Evolutionary conservation across 1,140 invertebrate species (phyloP).

Genomic region (Dufourea novaeangliae): DNA sequence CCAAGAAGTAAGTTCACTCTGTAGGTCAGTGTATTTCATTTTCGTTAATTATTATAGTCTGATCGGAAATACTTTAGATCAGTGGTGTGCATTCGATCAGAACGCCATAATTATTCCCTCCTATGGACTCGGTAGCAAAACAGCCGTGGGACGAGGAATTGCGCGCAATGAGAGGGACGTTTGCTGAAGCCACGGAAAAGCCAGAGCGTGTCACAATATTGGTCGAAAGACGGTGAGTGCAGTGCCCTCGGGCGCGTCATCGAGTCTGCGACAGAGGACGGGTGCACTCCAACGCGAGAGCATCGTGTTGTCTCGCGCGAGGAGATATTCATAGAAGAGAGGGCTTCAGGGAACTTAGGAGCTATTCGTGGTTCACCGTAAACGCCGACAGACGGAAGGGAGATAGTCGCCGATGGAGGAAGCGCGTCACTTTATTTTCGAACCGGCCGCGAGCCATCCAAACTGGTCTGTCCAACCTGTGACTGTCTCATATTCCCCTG

Average conservation of each 20-base stretch:
- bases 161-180: too few species aligned
- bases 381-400: slow-evolving; percentile 44
- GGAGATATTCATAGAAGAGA: slow-evolving; percentile 74
- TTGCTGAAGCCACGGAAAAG: slow-evolving; percentile 20
- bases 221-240: slow-evolving; percentile 56
- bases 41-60: too few species aligned
- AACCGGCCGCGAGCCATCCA: slow-evolving; percentile 43
- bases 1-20: too few species aligned
- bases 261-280: slow-evolving; percentile 27
- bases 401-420: slow-evolving; percentile 39
- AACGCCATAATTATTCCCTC: too few species aligned
- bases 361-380: slow-evolving; percentile 74
- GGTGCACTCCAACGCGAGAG: slow-evolving; percentile 9
- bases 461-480: slow-evolving; percentile 33
- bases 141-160: neutral
- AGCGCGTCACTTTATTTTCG: slow-evolving; percentile 65
- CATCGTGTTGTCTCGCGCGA: slow-evolving; percentile 52
- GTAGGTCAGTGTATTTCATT: too few species aligned
- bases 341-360: slow-evolving; percentile 67
- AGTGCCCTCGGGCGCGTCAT: slow-evolving; percentile 62
- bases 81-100: too few species aligned
- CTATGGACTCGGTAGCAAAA: neutral
- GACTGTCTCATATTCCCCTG: neutral
- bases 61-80: too few species aligned
- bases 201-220: slow-evolving; percentile 36